Evolutionary conservation across 2,113 vertebrate genomes (phyloP), one percentile per base, ranked within the genome.

Genomic region (Hydrolagus affinis): DNA sequence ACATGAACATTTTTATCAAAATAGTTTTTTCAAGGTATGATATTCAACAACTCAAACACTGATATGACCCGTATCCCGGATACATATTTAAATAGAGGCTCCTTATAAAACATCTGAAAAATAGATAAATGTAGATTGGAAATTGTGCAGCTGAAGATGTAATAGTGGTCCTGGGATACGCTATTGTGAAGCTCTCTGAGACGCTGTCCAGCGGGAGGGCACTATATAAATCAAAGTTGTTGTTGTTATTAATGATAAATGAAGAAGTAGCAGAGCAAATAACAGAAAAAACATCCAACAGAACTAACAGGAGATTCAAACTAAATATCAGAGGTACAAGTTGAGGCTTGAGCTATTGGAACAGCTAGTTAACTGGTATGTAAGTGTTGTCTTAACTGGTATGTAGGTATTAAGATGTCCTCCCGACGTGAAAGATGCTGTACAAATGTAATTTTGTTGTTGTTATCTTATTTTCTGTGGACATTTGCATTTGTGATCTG

Each of bases 271-370:
- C 78, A 68, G 73, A 75, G 62, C 66, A 66, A 30, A 32, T 83
- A 83, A 64, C 62, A 83, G 78, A 83, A 83, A 64, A 83, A 83
- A 83, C 78, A 66, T 66, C 25, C 19, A 3, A 30, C 23, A 19
- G 62, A 32, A 60, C 78, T 62, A 83, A 83, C 60, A 83, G 78
- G 59, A 64, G 66, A 68, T 83, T 28, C 78, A 80, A 80, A 80
- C 59, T 80, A 80, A 80, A 64, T 80, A 80, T 64, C 15, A 60
- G 12, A 12, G 21, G 77, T 64, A 25, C 78, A 68, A 32, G 78
- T 66, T 62, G 10, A 83, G 59, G 62, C 78, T 66, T 68, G 78
- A 28, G 62, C 32, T 17, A 66, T 83, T 83, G 60, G 64, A 83
- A 83, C 78, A 83, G 66, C 60, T 83, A 23, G 66, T 83, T 83